Evolutionary conservation across 2,797 vertebrate genomes (phyloP), one percentile per base, ranked within the genome.

Genomic region (Paguma larvata): DNA sequence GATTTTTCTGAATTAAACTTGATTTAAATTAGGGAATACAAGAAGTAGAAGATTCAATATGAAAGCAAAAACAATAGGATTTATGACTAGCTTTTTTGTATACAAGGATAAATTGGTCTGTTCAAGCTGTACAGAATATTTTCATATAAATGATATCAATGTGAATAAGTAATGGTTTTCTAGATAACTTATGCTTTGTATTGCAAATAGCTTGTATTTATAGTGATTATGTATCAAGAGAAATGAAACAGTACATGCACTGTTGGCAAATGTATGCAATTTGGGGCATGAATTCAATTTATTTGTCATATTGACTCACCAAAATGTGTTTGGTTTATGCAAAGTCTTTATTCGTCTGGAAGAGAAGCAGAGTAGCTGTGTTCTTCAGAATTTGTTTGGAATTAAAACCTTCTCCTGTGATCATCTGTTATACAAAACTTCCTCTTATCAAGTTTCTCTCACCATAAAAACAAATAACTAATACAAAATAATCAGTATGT

Each of bases 261-360:
- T 87, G 56, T 75, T 94, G 48, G 62, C 84, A 97, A 96, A 97
- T 84, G 85, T 80, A 80, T 85, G 46, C 62, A 96, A 95, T 97
- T 68, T 97, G 97, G 65, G 27, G 30, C 70, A 93, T 92, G 18
- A 97, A 97, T 97, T 97, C 25, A 97, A 96, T 98, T 98, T 97
- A 67, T 96, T 65, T 85, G 38, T 95, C 85, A 97, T 68, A 85
- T 32, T 93, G 85, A 95, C 44, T 72, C 62, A 95, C 63, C 16
- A 77, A 14, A 78, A n/a, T 77, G 79, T 44, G 53, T 67, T 89
- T 80, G 53, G 27, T n/a, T 96, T 92, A 65, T 90, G 53, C 68
- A 93, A 90, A 97, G 63, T 34, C 5, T 83, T 95, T 82, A 98
- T 70, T 53, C 89, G 18, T 85, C 48, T 62, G 13, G 62, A 79